phyloP scores from a whole-genome alignment of 2,888 invertebrate genomes.

The Drosophila infuscata region DNA sequence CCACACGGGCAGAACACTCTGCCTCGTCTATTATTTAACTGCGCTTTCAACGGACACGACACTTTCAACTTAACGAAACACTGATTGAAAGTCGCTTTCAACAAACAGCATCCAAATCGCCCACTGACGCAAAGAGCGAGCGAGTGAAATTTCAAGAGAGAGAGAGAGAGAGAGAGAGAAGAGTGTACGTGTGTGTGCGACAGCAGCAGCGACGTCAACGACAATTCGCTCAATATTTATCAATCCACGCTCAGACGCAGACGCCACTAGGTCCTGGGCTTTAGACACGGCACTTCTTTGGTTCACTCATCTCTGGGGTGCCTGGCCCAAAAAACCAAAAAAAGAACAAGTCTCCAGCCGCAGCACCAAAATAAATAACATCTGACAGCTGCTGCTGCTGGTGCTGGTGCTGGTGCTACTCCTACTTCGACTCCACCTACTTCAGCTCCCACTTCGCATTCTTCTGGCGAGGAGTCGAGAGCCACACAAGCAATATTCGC shows the following conservation, averaged over 20 bases:
- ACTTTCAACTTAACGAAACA: conserved; percentile 70
- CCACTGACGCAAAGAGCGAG: neutral
- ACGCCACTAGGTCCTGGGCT: conserved; percentile 47
- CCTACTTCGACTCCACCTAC: neutral
- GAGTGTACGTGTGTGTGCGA: conserved; percentile 14
- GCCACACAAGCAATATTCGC: conserved; percentile 46
- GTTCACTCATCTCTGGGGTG: conserved; percentile 44
- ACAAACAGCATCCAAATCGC: conserved; percentile 58
- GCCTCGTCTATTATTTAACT: conserved; percentile 76
- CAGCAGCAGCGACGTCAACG: conserved; percentile 56
- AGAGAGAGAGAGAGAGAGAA: neutral
- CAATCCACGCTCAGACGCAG: conserved; percentile 56
- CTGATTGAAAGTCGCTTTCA: conserved; percentile 76
- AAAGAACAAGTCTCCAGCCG: conserved; percentile 38
- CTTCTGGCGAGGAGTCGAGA: conserved; percentile 21
- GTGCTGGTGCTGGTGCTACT: neutral
- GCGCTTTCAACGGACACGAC: conserved; percentile 68
- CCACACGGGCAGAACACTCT: conserved; percentile 34
- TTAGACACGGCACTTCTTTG: conserved; percentile 51
- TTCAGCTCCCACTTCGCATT: conserved; percentile 2
- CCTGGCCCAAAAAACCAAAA: conserved; percentile 56
- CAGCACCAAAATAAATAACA: conserved; percentile 77
- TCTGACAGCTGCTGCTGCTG: conserved; percentile 72
- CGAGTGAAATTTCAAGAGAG: conserved; percentile 7
- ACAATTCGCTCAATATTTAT: conserved; percentile 75